phyloP scores from a whole-genome alignment of 2,888 invertebrate genomes.

The Hemaris fuciformis region DNA sequence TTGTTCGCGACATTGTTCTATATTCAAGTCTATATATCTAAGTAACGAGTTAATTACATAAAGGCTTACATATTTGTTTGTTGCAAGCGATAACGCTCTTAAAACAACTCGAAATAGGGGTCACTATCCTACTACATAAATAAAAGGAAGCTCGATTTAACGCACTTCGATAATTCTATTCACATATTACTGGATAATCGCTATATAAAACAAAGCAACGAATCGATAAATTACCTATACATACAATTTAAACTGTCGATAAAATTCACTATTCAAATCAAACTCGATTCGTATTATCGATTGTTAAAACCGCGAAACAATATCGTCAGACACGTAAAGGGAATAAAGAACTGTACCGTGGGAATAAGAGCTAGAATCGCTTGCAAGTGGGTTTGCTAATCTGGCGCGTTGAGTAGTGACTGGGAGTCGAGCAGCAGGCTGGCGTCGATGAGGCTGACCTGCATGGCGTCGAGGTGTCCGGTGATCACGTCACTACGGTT shows the following conservation, averaged over 20 bases:
- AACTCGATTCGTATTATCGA: not conserved
- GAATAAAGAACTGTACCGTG: not conserved
- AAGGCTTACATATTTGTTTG: not conserved
- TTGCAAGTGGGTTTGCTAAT: not conserved
- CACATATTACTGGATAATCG: not conserved
- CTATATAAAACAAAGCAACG: not conserved
- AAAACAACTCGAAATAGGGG: not conserved
- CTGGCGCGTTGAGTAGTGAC: constrained; percentile 16
- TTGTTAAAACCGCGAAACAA: not conserved
- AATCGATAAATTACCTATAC: not conserved
- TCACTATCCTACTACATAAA: not conserved
- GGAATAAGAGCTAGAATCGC: not conserved
- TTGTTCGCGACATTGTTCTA: not conserved
- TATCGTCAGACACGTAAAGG: not conserved
- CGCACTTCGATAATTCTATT: too few relatives aligned
- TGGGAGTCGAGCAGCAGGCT: constrained; percentile 85
- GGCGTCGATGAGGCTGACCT: constrained; percentile 83
- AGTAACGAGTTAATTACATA: not conserved
- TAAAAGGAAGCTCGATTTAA: not conserved
- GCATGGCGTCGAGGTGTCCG: constrained; percentile 62
- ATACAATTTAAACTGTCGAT: not conserved
- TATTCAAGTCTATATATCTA: not conserved
- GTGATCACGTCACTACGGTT: constrained; percentile 35
- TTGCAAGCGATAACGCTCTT: not conserved
- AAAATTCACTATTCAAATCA: too few relatives aligned